Evolutionary conservation across 2,797 vertebrate species (phyloP).

Genomic region (Neopelma chrysocephalum): DNA sequence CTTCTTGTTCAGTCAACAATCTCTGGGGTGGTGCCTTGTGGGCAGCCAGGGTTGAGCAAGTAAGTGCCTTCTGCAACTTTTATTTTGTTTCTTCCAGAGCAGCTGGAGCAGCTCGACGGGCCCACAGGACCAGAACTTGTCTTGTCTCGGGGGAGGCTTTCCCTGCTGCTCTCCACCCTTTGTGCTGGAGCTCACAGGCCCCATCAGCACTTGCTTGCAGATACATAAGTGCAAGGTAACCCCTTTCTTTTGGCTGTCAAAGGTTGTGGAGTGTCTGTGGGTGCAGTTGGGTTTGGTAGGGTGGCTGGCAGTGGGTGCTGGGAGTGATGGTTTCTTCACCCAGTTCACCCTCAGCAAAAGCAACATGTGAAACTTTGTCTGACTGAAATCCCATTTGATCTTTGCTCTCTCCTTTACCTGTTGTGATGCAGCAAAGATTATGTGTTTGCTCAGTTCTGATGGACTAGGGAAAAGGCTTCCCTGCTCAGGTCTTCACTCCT

Average conservation of each 20-base stretch:
- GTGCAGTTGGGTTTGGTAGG: neutral
- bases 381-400: neutral
- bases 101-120: neutral
- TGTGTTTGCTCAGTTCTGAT: neutral
- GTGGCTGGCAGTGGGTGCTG: neutral
- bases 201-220: neutral
- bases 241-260: neutral
- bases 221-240: slow-evolving; percentile 1
- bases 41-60: neutral
- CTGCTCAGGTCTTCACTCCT: neutral
- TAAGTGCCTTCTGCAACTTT: neutral
- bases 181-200: neutral
- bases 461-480: neutral
- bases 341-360: neutral
- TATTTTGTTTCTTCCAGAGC: neutral
- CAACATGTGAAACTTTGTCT: rapidly evolving
- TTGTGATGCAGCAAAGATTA: neutral
- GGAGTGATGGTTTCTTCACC: neutral
- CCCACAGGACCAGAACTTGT: neutral
- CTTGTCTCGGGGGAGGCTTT: neutral
- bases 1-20: neutral
- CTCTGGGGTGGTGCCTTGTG: neutral
- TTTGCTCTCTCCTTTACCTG: neutral
- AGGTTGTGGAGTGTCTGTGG: neutral
- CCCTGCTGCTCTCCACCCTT: neutral